Evolutionary conservation across 2,113 vertebrate species (phyloP).

Genomic region (Phylloscopus whistleri): DNA sequence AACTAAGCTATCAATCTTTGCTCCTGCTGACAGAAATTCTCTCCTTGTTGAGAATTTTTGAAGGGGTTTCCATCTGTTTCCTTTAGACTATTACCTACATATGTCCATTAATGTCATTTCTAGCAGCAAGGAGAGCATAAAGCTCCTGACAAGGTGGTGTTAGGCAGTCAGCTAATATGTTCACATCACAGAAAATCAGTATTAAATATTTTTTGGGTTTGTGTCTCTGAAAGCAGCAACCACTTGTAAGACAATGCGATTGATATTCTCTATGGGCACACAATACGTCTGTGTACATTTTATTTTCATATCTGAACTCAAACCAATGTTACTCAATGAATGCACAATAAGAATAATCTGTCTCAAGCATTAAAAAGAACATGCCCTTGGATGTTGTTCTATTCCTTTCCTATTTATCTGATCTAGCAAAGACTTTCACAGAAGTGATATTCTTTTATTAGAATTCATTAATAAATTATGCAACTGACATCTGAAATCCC

Average conservation of each 20-base stretch:
- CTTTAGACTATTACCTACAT: not conserved
- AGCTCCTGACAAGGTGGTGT: not conserved
- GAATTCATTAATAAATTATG: not conserved
- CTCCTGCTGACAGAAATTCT: not conserved
- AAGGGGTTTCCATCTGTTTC: not conserved
- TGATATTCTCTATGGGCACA: not conserved
- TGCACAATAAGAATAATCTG: not conserved
- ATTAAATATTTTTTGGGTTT: not conserved
- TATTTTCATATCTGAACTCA: not conserved
- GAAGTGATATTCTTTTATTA: not conserved
- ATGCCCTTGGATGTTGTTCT: not conserved
- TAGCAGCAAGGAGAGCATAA: not conserved
- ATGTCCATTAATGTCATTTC: not conserved
- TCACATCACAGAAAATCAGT: not conserved
- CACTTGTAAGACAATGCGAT: not conserved
- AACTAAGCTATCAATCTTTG: not conserved
- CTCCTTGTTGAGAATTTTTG: not conserved
- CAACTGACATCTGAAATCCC: not conserved
- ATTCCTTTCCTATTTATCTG: not conserved
- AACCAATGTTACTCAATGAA: not conserved
- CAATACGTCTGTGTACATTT: fast-evolving
- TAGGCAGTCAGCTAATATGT: not conserved
- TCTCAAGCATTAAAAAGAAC: not conserved
- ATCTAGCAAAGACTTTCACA: not conserved
- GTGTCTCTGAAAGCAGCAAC: not conserved